Evolutionary conservation across 2,888 invertebrate species (phyloP), one percentile per base, ranked within the genome.

Genomic region (Drosophila nr. perissopoda): DNA sequence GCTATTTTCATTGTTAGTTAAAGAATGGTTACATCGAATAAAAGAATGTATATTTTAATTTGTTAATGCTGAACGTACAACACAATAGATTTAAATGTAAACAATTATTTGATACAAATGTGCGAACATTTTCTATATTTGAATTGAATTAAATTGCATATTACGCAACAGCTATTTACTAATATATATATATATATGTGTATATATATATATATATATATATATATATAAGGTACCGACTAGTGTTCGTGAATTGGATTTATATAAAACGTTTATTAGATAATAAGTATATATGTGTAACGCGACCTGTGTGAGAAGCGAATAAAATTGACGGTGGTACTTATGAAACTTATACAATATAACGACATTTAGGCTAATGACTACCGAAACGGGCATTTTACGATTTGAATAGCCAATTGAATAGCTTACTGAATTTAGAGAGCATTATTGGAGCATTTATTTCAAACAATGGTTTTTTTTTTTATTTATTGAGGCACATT

Each of bases 301-400:
- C 86, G 81, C 86, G 89, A 80, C 81, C 83, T 72, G 70, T 71
- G 91, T 82, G 80, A 71, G 77, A 89, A 91, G 83, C 83, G 82
- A 82, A 78, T 91, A 86, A 88, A 90, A 64, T 90, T 83, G 82
- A 90, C 89, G 91, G 89, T 89, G 89, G 91, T 89, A 91, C 63
- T 78, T 89, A 83, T 83, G 78, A 91, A 86, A 86, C 77, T 83
- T 90, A 89, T 76, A 60, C 51, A 61, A 67, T 74, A 66, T 62
- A 74, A 86, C 76, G 73, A 77, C 71, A 70, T 68, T 90, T 76
- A 51, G 69, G 48, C 73, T 81, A 81, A 70, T 82, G 71, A 69
- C 57, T 59, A 70, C 62, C 38, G 62, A 65, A 66, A 57, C 40
- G 51, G 62, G 13, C 53, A 49, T 34, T 52, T 61, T 36, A 51